These are phyloP conservation scores for Thalpophila matura DNA, from an alignment of 2,888 invertebrate genomes.

Conservation along the genomic window DNA sequence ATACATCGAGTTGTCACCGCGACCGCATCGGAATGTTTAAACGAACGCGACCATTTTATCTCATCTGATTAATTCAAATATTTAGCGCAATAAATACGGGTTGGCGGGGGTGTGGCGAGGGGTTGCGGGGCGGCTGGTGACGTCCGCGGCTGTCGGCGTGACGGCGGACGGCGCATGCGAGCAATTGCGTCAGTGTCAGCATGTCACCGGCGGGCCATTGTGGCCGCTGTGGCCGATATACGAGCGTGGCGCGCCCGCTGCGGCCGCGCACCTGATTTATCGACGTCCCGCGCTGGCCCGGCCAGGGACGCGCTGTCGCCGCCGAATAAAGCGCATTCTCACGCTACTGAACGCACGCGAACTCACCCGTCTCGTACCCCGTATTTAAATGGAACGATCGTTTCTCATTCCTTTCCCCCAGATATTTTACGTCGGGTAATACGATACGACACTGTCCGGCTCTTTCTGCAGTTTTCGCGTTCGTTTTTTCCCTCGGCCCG, in stretches of 20 bases:
- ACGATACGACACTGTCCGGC: slow-evolving; percentile 91
- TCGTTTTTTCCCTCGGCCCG: slow-evolving; percentile 85
- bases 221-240: slow-evolving; percentile 82
- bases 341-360: slow-evolving; percentile 90
- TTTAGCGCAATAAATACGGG: slow-evolving; percentile 89
- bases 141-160: slow-evolving; percentile 73
- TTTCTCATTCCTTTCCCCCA: slow-evolving; percentile 90
- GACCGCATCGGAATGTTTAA: slow-evolving; percentile 89
- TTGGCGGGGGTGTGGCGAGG: slow-evolving; percentile 66
- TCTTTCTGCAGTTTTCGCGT: slow-evolving; percentile 88
- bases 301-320: slow-evolving; percentile 81
- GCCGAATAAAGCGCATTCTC: slow-evolving; percentile 90
- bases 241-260: slow-evolving; percentile 75
- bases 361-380: slow-evolving; percentile 84
- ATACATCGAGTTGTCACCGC: slow-evolving; percentile 89
- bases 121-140: slow-evolving; percentile 72
- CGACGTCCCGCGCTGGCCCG: slow-evolving; percentile 79
- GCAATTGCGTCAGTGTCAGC: slow-evolving; percentile 88
- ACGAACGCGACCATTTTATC: slow-evolving; percentile 88
- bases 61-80: slow-evolving; percentile 91
- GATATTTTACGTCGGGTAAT: slow-evolving; percentile 91
- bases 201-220: slow-evolving; percentile 85
- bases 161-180: slow-evolving; percentile 82
- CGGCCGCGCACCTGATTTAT: slow-evolving; percentile 86
- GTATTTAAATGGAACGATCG: slow-evolving; percentile 89